Conservation (phyloP, 2,888 invertebrate genomes). For the Lycophotia porphyrea region DNA sequence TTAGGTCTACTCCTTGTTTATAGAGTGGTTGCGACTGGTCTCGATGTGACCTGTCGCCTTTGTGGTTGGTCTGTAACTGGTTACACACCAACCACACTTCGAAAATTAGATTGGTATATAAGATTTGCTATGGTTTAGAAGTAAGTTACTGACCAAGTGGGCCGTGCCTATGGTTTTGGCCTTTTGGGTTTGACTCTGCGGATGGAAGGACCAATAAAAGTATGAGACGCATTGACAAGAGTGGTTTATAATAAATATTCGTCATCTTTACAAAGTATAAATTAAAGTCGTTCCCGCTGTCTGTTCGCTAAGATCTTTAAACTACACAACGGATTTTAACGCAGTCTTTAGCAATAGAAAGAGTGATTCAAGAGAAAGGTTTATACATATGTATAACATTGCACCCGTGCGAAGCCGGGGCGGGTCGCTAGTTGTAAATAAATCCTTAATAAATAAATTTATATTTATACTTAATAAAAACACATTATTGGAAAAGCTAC, state of each 20-base stretch:
- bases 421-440: too few species aligned
- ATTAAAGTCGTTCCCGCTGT: too few species aligned
- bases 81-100: neutral
- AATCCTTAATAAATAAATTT: neutral
- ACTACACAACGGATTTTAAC: too few species aligned
- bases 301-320: too few species aligned
- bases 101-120: neutral
- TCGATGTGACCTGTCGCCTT: slow-evolving; percentile 29
- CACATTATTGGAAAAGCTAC: neutral
- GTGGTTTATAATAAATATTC: neutral
- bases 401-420: too few species aligned
- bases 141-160: neutral
- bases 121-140: neutral
- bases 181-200: neutral
- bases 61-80: slow-evolving; percentile 11
- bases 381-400: too few species aligned
- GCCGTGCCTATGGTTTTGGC: neutral
- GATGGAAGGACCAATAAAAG: neutral
- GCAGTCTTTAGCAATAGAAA: too few species aligned
- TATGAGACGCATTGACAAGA: neutral
- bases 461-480: neutral
- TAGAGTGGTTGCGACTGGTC: slow-evolving; percentile 49
- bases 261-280: too few species aligned
- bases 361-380: too few species aligned
- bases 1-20: slow-evolving; percentile 56